Percentiles rank a stretch among this genome's conserved stretches.
These are phyloP conservation scores for Mionectes olivaceus DNA, from an alignment of 2,797 vertebrate genomes.

Conservation along the genomic window DNA sequence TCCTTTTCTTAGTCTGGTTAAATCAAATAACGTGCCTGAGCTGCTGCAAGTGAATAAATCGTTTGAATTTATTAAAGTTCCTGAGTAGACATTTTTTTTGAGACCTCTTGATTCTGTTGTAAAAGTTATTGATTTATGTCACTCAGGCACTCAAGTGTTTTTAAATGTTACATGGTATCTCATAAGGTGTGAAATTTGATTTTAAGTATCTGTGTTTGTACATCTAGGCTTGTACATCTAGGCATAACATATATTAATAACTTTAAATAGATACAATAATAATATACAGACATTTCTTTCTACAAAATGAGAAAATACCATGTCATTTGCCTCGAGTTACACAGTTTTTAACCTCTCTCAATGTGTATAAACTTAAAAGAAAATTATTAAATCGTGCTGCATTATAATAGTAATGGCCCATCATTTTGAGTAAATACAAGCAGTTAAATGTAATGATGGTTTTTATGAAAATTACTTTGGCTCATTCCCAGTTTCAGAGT, in stretches of 20 bases:
- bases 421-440: slow-evolving; percentile 62
- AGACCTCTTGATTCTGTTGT: not conserved
- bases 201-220: not conserved
- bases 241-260: not conserved
- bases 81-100: not conserved
- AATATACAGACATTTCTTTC: not conserved
- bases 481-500: not conserved
- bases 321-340: not conserved
- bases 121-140: not conserved
- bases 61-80: not conserved
- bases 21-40: not conserved
- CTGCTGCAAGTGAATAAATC: not conserved
- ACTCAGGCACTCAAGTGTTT: not conserved
- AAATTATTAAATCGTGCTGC: not conserved
- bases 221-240: not conserved
- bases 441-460: slow-evolving; percentile 35
- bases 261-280: not conserved
- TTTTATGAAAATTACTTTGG: slow-evolving; percentile 49
- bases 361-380: not conserved
- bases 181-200: not conserved
- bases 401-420: not conserved
- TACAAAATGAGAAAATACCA: not conserved
- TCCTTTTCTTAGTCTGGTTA: not conserved
- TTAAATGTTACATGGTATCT: not conserved
- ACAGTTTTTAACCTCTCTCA: not conserved